Base-by-base conservation (phyloP, 2,113 vertebrate species). In the Mus pahari region DNA sequence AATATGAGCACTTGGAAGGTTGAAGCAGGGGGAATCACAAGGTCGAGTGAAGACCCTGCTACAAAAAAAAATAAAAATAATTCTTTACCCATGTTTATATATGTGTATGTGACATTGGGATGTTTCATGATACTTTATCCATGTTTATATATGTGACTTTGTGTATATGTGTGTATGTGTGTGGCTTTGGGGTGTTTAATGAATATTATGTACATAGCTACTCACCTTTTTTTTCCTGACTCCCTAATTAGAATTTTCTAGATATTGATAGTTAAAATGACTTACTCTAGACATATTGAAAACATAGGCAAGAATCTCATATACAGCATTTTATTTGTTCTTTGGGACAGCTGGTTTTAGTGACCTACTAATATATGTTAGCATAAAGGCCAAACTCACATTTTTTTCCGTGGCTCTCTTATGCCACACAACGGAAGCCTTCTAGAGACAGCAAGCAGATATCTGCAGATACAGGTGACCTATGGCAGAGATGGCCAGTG, bases 21-120 rank as follows among this genome's bases (percentile, higher is more conserved):
- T 90, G 33, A n/a, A 36, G n/a, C 39, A 24, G 2, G 19, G 60
- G 60, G 55, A 11, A n/a, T 90, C 3, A 48, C 20, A 16, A 78
- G 12, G 50, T n/a, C 4, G 5, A 66, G 26, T 8, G 6, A 22
- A 78, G 20, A n/a, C 0, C 11, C 33, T n/a, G 3, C 22, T 13
- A 48, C 74, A 66, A 50, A 64, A 66, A 50, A 64, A 74, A 45
- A 22, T 22, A 62, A 50, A 78, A n/a, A 28, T 24, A 78, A 78
- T 50, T 90, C 60, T 89, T 82, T 93, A 84, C 24, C 48, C 2
- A 84, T 6, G n/a, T 58, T 39, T n/a, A 9, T 36, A 10, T 86
- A 16, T 55, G 5, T 81, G 53, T 81, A 36, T 42, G 17, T 74
- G 24, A 68, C 17, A 50, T 84, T 82, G 22, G 39, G 9, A 2